Evolutionary conservation across 2,797 vertebrate species (phyloP).

Genomic region (Florisuga fusca): DNA sequence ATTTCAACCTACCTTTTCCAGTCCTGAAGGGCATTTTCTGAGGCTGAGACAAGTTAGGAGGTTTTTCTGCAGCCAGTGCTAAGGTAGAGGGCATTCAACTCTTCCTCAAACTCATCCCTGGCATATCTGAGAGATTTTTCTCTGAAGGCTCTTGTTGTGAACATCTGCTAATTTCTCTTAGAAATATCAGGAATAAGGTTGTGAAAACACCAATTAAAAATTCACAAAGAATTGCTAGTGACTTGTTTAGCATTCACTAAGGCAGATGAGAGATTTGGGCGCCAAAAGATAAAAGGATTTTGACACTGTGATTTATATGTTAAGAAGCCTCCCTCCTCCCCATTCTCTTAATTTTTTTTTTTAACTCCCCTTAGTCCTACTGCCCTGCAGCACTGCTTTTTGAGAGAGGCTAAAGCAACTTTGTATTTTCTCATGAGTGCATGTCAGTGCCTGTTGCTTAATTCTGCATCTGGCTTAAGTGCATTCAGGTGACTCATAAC

Average conservation of each 20-base stretch:
- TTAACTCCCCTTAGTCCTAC: slow-evolving; percentile 32
- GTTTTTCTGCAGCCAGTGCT: neutral
- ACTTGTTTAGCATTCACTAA: slow-evolving; percentile 52
- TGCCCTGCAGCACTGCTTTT: slow-evolving; percentile 62
- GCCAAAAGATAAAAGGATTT: slow-evolving; percentile 74
- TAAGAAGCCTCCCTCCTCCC: slow-evolving; percentile 42
- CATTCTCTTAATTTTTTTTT: slow-evolving; percentile 60
- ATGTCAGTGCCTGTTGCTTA: slow-evolving; percentile 41
- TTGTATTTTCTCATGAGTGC: slow-evolving; percentile 19
- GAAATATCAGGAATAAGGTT: slow-evolving; percentile 61
- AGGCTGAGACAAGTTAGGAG: neutral
- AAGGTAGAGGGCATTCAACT: neutral
- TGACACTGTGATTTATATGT: slow-evolving; percentile 69
- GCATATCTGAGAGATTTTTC: neutral
- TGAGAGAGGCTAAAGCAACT: slow-evolving; percentile 49
- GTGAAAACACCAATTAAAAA: slow-evolving; percentile 74
- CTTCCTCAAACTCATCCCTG: neutral
- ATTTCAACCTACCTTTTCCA: neutral
- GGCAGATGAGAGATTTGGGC: slow-evolving; percentile 69
- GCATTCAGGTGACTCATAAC: slow-evolving; percentile 49
- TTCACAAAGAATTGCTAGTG: slow-evolving; percentile 68
- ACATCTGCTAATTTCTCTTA: slow-evolving; percentile 61
- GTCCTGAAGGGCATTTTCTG: neutral
- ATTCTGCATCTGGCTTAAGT: slow-evolving; percentile 36
- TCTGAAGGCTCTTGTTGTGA: slow-evolving; percentile 6